Percentiles rank a stretch among this genome's conserved stretches.
phyloP scores from a whole-genome alignment of 2,888 invertebrate species.

The Acronicta psi region DNA sequence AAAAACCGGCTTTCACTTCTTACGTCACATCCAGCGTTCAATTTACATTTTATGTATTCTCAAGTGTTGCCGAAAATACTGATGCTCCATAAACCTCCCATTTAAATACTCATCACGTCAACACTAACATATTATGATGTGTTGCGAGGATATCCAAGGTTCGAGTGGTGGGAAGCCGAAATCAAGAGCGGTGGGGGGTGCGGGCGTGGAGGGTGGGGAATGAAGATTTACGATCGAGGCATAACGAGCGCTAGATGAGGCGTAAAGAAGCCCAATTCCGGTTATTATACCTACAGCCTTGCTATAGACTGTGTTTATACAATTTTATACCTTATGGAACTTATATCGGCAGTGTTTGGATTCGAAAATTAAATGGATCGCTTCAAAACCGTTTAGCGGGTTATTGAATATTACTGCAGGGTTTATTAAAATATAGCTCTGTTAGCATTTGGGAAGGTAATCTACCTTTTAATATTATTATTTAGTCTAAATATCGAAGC shows the following conservation, averaged over 20 bases:
- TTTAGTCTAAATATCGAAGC: no score
- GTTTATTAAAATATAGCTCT: slow-evolving; percentile 1
- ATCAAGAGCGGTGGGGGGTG: slow-evolving; percentile 65
- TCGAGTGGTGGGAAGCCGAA: slow-evolving; percentile 77
- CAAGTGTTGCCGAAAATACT: slow-evolving; percentile 30
- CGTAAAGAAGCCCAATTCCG: slow-evolving; percentile 87
- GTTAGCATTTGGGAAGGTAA: no score
- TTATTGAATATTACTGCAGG: slow-evolving; percentile 24
- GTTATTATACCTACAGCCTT: slow-evolving; percentile 82
- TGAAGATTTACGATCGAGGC: slow-evolving; percentile 88
- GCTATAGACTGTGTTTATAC: slow-evolving; percentile 63
- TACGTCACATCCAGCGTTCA: slow-evolving; percentile 11
- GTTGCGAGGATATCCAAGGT: slow-evolving; percentile 69
- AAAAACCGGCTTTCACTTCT: neutral
- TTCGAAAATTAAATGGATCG: slow-evolving; percentile 33
- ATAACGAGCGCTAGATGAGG: slow-evolving; percentile 89
- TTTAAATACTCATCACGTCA: slow-evolving; percentile 65
- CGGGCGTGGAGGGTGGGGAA: slow-evolving; percentile 67
- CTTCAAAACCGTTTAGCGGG: slow-evolving; percentile 11
- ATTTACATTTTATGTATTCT: slow-evolving; percentile 37
- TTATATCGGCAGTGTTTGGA: slow-evolving; percentile 53
- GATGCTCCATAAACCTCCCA: slow-evolving; percentile 39
- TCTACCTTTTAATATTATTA: no score
- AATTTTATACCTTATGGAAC: slow-evolving; percentile 62
- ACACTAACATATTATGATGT: slow-evolving; percentile 73